A percentile compares a stretch with the other conserved stretches of the same genome.
phyloP scores from a whole-genome alignment of 2,888 invertebrate species.

The Yponomeuta malinellus region DNA sequence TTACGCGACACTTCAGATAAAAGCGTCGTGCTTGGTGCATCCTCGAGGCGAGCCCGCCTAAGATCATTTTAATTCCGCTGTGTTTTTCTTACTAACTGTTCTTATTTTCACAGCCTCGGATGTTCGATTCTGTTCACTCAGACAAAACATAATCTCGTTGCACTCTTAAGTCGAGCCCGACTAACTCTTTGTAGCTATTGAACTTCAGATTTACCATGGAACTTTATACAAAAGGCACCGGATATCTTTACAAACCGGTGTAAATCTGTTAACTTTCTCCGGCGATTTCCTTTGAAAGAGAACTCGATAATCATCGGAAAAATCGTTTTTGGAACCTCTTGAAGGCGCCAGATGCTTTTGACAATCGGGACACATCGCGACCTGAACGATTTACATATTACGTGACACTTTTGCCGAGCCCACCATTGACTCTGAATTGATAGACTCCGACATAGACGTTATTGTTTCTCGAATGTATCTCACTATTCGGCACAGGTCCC shows the following conservation, averaged over 20 bases:
- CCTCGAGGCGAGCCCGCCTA: constrained; percentile 19
- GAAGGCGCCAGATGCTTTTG: constrained; percentile 56
- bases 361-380: constrained; percentile 70
- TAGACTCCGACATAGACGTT: constrained; percentile 68
- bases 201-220: too few species aligned
- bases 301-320: constrained; percentile 48
- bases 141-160: background rate
- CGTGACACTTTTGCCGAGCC: constrained; percentile 70
- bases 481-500: constrained; percentile 44
- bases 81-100: background rate
- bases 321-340: constrained; percentile 57
- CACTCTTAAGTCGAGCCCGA: too few species aligned
- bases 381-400: constrained; percentile 74
- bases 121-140: background rate
- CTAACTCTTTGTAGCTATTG: too few species aligned
- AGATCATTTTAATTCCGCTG: background rate
- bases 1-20: constrained; percentile 46
- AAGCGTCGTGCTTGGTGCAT: constrained; percentile 27
- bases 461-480: constrained; percentile 63
- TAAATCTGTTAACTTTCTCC: constrained; percentile 31
- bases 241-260: background rate
- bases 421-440: constrained; percentile 65
- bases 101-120: background rate
- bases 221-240: background rate
- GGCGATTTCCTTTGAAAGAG: constrained; percentile 45